These are phyloP conservation scores for Perdita meconis DNA, from an alignment of 2,888 invertebrate genomes.

Conservation along the genomic window DNA sequence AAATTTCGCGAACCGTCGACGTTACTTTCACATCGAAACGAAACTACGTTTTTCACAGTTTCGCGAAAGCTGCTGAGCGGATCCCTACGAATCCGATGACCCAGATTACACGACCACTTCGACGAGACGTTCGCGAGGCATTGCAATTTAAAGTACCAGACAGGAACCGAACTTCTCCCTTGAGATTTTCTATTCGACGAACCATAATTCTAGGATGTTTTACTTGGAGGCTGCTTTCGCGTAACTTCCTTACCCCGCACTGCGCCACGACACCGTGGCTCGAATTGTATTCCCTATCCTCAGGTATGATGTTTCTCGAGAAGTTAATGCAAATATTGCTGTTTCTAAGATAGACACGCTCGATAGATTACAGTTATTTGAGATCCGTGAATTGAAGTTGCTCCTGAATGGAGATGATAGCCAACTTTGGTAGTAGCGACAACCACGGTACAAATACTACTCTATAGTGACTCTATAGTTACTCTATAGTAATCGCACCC, in stretches of 20 bases:
- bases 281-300: not conserved
- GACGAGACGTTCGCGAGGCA: constrained; percentile 20
- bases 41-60: constrained; percentile 31
- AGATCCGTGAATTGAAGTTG: not conserved
- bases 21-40: constrained; percentile 14
- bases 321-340: not conserved
- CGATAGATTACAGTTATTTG: not conserved
- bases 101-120: constrained; percentile 26
- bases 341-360: not conserved
- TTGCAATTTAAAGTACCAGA: constrained; percentile 3
- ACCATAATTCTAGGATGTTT: not conserved
- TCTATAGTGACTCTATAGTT: no score
- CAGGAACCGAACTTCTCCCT: not conserved
- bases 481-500: no score
- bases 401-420: not conserved
- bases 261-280: not conserved
- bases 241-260: not conserved
- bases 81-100: constrained; percentile 37
- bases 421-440: not conserved
- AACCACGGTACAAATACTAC: no score
- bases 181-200: constrained; percentile 5
- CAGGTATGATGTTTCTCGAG: not conserved
- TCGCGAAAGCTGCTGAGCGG: constrained; percentile 31
- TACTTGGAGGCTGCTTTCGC: not conserved
- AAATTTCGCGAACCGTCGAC: constrained; percentile 8